These are phyloP conservation scores for Aptenodytes patagonicus DNA, from an alignment of 2,113 vertebrate genomes.

Conservation along the genomic window DNA sequence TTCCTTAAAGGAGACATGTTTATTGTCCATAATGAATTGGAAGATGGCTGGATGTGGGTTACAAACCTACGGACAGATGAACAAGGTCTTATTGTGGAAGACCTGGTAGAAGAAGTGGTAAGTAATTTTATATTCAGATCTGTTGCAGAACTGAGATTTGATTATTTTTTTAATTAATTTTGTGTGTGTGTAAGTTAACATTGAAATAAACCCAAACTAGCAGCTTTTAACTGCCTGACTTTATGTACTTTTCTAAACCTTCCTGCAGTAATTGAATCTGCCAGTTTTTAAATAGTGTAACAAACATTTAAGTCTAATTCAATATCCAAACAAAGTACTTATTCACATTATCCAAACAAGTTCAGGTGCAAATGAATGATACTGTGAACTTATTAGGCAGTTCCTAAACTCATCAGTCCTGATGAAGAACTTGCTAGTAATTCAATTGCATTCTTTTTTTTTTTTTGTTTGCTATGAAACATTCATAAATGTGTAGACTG, in stretches of 20 bases:
- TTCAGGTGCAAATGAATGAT: not conserved
- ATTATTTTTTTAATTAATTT: not conserved
- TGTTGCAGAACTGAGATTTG: not conserved
- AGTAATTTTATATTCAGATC: constrained; percentile 64
- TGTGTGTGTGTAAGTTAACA: not conserved
- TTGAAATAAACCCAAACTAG: not conserved
- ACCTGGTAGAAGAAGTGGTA: constrained; percentile 95
- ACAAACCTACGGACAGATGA: constrained; percentile 94
- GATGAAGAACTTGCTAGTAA: not conserved
- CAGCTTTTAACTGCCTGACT: not conserved
- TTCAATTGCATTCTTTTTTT: not conserved
- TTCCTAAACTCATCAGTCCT: not conserved
- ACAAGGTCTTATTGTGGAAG: constrained; percentile 96
- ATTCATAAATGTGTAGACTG: not conserved
- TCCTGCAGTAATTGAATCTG: not conserved
- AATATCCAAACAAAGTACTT: not conserved
- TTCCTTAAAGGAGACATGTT: constrained; percentile 99
- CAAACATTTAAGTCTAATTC: not conserved
- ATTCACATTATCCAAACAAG: not conserved
- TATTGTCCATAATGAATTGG: constrained; percentile 98
- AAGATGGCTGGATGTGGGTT: constrained; percentile 99
- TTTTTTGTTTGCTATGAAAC: not conserved
- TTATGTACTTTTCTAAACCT: not conserved
- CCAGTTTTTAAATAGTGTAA: not conserved
- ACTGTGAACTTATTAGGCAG: not conserved